Evolutionary conservation across 2,888 invertebrate genomes (phyloP).

Genomic region (Perizoma affinitatum): DNA sequence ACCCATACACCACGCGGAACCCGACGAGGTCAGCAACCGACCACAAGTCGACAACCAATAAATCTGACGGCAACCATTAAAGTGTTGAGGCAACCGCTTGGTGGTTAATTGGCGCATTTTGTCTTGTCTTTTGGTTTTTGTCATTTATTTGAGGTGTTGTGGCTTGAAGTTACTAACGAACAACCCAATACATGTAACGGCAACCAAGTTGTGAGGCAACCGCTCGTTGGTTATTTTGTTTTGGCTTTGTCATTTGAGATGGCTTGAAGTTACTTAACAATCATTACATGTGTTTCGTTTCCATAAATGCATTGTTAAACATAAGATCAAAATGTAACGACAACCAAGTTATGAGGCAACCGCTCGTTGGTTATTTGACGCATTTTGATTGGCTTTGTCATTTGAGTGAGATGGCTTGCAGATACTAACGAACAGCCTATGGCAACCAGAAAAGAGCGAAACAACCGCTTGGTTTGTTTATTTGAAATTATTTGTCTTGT

Average conservation of each 20-base stretch:
- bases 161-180: not conserved
- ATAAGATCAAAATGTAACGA: not conserved
- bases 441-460: no score
- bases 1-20: constrained; percentile 84
- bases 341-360: constrained; percentile 3
- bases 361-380: not conserved
- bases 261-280: constrained; percentile 2
- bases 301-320: no score
- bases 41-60: constrained; percentile 4
- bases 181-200: not conserved
- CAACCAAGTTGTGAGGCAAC: constrained; percentile 3
- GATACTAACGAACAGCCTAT: not conserved
- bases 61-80: not conserved
- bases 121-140: not conserved
- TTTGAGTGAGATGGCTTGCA: no score
- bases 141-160: no score
- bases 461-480: not conserved
- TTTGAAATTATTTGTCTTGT: no score
- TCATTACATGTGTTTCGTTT: not conserved
- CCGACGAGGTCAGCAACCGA: constrained; percentile 87
- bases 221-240: constrained; percentile 9
- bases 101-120: not conserved
- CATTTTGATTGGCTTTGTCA: no score
- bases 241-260: constrained; percentile 14
- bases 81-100: constrained; percentile 4